These are phyloP conservation scores for Corythornis vintsioides DNA, from an alignment of 2,113 vertebrate genomes.

Conservation along the genomic window DNA sequence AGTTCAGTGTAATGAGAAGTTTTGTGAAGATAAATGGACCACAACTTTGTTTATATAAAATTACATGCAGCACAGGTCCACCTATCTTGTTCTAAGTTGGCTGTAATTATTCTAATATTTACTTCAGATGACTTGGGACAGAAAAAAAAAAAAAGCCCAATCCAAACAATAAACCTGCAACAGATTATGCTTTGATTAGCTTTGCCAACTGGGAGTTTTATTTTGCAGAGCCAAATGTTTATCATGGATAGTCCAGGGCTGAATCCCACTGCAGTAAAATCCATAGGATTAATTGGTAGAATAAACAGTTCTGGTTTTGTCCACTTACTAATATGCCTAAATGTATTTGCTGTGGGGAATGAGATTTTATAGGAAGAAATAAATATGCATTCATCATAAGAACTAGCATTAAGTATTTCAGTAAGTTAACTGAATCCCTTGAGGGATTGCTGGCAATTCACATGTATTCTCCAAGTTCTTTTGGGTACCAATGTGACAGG, in stretches of 20 bases:
- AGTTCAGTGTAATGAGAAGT: not conserved
- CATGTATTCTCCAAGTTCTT: not conserved
- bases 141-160: not conserved
- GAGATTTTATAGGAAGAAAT: conserved; percentile 18
- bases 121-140: not conserved
- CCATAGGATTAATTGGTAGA: conserved; percentile 1
- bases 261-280: conserved; percentile 13
- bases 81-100: not conserved
- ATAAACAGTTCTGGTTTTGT: conserved; percentile 11
- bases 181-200: not conserved
- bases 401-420: conserved; percentile 15
- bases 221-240: not conserved
- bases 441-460: conserved; percentile 1
- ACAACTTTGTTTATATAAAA: not conserved
- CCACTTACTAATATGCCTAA: conserved; percentile 24
- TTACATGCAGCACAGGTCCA: not conserved
- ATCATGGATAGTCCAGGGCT: not conserved
- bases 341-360: conserved; percentile 22
- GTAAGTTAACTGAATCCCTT: not conserved
- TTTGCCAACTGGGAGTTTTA: not conserved
- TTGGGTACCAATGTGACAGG: not conserved
- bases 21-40: not conserved
- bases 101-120: not conserved
- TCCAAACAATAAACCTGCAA: not conserved
- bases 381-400: not conserved